Evolutionary conservation across 1,140 invertebrate genomes (phyloP).

Genomic region (Anthonomus grandis): DNA sequence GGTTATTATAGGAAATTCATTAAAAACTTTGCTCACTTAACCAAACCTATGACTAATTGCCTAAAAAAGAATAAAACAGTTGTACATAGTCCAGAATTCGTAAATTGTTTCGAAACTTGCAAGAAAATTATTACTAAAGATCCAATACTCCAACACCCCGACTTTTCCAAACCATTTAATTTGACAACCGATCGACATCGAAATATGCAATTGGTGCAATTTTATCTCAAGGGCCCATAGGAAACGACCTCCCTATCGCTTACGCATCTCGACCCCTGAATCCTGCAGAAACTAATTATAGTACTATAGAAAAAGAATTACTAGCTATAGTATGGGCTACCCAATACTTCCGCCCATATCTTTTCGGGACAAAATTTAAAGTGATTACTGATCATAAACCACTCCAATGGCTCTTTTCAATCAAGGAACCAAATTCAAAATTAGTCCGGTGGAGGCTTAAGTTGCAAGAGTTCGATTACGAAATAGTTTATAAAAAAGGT

Average conservation of each 20-base stretch:
- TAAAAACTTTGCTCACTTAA: slow-evolving; percentile 32
- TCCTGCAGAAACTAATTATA: slow-evolving; percentile 36
- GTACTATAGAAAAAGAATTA: slow-evolving; percentile 39
- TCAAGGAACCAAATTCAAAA: slow-evolving; percentile 46
- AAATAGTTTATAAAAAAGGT: slow-evolving; percentile 19
- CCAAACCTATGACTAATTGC: slow-evolving; percentile 30
- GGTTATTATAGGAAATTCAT: slow-evolving; percentile 42
- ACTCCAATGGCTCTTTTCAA: slow-evolving; percentile 39
- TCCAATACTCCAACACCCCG: slow-evolving; percentile 35
- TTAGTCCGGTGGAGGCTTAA: slow-evolving; percentile 49
- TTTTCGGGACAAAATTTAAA: slow-evolving; percentile 42
- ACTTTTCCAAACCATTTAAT: slow-evolving; percentile 42
- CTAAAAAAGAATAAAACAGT: slow-evolving; percentile 38
- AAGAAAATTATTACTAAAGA: slow-evolving; percentile 30
- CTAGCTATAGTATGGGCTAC: slow-evolving; percentile 48
- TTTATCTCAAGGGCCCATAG: slow-evolving; percentile 36
- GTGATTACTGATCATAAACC: slow-evolving; percentile 32
- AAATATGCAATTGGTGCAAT: slow-evolving; percentile 41
- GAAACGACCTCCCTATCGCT: slow-evolving; percentile 36
- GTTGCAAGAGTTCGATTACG: slow-evolving; percentile 18
- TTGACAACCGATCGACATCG: slow-evolving; percentile 44
- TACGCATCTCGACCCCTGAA: slow-evolving; percentile 39
- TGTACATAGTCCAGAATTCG: slow-evolving; percentile 19
- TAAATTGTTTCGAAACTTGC: slow-evolving; percentile 14
- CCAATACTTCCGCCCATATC: slow-evolving; percentile 47